Base-by-base conservation (phyloP, 2,888 invertebrate species). In the Epinotia bilunana region DNA sequence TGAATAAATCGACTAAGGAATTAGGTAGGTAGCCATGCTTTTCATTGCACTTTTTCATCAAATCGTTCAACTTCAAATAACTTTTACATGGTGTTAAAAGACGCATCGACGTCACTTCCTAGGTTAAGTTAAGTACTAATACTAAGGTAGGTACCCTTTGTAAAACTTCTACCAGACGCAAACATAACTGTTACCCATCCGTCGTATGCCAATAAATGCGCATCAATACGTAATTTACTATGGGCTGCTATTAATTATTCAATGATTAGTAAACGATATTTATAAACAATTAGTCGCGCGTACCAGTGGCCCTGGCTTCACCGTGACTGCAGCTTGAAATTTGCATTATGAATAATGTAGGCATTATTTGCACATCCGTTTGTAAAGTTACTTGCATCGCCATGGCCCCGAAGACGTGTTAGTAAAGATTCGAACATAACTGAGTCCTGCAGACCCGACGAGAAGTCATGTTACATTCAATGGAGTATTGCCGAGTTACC, bases 211-310 rank as follows among this genome's bases (percentile, higher is more conserved):
- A 61, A 55, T 68, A 73, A 65, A 58, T 58, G 60, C 49, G 65
- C 49, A 60, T 39, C 49, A 60, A 67, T 53, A 60, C 53, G 55
- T 61, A 62, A 73, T 73, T 67, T 43, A 73, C 61, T 68, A 68
- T 73, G 61, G 53, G n/a, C 6, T 53, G 61, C 23, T 68, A 68
- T 73, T 68, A 73, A 73, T 58, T 68, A 73, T 68, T 68, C 73
- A 61, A 55, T 73, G 73, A 68, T 68, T 68, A 68, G 73, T 68
- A 73, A 73, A 73, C 61, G 67, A 68, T 73, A 68, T 73, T 68
- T 73, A 73, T 73, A 73, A 68, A 73, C 73, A 73, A 68, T 73
- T 68, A 62, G 67, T 73, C 73, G 73, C 43, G 53, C 60, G 69
- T 60, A 69, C 64, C 72, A 57, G 61, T 61, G 67, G 67, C 61